These are phyloP conservation scores for Clinocottus analis DNA, from an alignment of 2,113 vertebrate genomes.

Conservation along the genomic window DNA sequence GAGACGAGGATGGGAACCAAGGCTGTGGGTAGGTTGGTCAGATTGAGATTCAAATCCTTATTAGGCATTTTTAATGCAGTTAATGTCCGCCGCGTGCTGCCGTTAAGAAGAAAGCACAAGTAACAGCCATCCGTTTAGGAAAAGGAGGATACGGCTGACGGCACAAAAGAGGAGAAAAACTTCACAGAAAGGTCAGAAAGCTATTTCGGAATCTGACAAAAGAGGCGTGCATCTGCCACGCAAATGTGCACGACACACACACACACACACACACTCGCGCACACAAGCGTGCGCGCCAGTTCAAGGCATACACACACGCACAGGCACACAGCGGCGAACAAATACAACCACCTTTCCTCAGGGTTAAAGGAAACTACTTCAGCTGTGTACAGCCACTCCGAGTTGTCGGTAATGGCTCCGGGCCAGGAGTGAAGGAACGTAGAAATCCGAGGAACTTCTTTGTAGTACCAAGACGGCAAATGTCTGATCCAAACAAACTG, in stretches of 20 bases:
- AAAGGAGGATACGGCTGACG: constrained; percentile 63
- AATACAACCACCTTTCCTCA: constrained; percentile 45
- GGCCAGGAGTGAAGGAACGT: constrained; percentile 21
- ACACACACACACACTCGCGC: not conserved
- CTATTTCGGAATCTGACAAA: constrained; percentile 64
- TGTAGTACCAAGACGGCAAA: constrained; percentile 7
- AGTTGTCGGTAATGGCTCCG: constrained; percentile 36
- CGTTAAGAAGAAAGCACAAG: constrained; percentile 37
- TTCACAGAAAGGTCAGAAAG: constrained; percentile 69
- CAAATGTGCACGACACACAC: constrained; percentile 25
- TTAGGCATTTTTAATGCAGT: constrained; percentile 49
- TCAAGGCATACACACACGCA: not conserved
- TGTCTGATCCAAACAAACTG: constrained; percentile 10
- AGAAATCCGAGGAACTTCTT: constrained; percentile 24
- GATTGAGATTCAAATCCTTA: constrained; percentile 55
- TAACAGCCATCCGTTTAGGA: constrained; percentile 63
- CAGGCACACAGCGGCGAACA: constrained; percentile 26
- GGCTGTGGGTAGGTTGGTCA: constrained; percentile 5
- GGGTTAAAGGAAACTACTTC: constrained; percentile 50
- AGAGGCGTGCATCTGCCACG: constrained; percentile 27
- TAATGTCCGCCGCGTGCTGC: constrained; percentile 37
- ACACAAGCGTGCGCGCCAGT: not conserved
- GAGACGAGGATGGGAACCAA: not conserved
- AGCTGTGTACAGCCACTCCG: constrained; percentile 31
- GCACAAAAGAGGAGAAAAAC: constrained; percentile 63